Evolutionary conservation across 2,888 invertebrate species (phyloP).

Genomic region (Phorcus lineatus): DNA sequence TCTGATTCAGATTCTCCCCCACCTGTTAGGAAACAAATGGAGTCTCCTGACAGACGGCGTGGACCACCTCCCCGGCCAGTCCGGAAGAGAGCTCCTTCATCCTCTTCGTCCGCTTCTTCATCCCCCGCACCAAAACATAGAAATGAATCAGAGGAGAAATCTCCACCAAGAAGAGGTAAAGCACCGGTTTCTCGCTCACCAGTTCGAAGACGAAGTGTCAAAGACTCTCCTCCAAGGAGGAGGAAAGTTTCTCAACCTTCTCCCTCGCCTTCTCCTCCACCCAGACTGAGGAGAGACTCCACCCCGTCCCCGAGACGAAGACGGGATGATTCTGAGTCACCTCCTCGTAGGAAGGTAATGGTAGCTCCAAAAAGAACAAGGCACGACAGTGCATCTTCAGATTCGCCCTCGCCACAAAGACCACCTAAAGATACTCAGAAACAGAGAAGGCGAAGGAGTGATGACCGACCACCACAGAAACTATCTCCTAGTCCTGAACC

Average conservation of each 20-base stretch:
- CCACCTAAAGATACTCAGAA: slow-evolving; percentile 23
- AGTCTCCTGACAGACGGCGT: neutral
- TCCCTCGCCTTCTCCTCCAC: slow-evolving; percentile 28
- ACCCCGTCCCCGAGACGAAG: slow-evolving; percentile 3
- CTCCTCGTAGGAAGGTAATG: neutral
- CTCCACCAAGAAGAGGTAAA: slow-evolving; percentile 24
- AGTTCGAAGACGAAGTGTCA: neutral
- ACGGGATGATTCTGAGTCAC: slow-evolving; percentile 2
- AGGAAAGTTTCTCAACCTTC: slow-evolving; percentile 26
- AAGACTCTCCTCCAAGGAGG: neutral
- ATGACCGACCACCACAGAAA: neutral
- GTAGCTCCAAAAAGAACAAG: neutral
- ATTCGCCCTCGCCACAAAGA: slow-evolving; percentile 39
- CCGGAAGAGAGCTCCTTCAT: slow-evolving; percentile 23
- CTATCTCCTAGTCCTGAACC: slow-evolving; percentile 14
- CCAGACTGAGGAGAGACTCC: neutral
- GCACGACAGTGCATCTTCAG: slow-evolving; percentile 28
- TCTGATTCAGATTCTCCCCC: slow-evolving; percentile 34
- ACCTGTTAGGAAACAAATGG: slow-evolving; percentile 19
- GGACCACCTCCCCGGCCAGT: slow-evolving; percentile 24
- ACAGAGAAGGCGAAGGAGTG: neutral
- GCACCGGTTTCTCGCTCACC: slow-evolving; percentile 33
- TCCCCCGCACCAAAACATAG: slow-evolving; percentile 24
- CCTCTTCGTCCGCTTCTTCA: slow-evolving; percentile 4
- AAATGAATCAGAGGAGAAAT: slow-evolving; percentile 34